Evolutionary conservation across 2,888 invertebrate genomes (phyloP).

Genomic region (Tenodera sinensis): DNA sequence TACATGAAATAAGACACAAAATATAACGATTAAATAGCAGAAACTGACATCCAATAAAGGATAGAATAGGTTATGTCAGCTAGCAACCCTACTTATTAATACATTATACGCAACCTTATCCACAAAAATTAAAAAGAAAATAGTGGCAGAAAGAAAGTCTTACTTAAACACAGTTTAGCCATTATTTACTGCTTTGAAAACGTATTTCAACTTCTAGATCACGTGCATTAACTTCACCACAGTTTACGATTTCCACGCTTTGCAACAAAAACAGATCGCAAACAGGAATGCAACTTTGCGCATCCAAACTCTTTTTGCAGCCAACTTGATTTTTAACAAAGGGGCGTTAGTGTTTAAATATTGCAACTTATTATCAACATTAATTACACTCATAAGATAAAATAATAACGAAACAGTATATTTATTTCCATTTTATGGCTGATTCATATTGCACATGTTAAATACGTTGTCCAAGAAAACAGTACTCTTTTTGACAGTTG

Average conservation of each 20-base stretch:
- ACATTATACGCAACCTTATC: too few species aligned
- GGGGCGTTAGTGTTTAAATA: neutral
- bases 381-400: neutral
- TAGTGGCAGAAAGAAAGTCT: constrained; percentile 34
- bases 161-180: constrained; percentile 49
- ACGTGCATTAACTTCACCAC: neutral
- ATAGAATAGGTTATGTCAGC: too few species aligned
- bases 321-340: neutral
- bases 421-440: neutral
- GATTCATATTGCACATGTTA: neutral
- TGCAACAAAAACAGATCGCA: neutral
- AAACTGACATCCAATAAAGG: too few species aligned
- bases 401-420: neutral
- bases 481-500: neutral
- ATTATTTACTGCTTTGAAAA: constrained; percentile 34
- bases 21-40: too few species aligned
- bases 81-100: too few species aligned
- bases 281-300: neutral
- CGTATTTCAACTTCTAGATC: neutral
- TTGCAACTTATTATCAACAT: neutral
- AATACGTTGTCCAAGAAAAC: neutral
- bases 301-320: neutral
- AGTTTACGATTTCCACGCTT: neutral
- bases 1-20: too few species aligned
- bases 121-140: too few species aligned